Base-by-base conservation (phyloP, 2,888 invertebrate species). In the Buathra laborator region DNA sequence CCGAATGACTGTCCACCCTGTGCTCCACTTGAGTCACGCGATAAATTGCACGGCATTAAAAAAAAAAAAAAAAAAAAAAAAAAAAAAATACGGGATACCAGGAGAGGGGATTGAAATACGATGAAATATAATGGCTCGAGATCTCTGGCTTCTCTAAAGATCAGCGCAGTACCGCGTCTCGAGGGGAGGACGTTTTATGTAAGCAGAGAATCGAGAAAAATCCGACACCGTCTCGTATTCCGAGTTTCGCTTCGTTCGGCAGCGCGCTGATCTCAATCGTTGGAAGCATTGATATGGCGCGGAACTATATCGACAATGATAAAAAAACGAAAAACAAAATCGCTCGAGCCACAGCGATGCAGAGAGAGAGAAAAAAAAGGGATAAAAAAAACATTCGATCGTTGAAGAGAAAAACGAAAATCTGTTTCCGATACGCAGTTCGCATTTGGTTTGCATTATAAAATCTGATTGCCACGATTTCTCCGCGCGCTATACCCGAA, bases 341-440 rank as follows among this genome's bases (percentile, higher is more conserved):
- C 24, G 9, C 14, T 14, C 32, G n/a, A 10, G 5, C n/a, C 71
- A 1, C 10, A 56, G 19, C 12, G 37, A 56, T 62, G 10, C 44
- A 64, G 70, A 43, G 24, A 24, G 24, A 24, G 44, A 43, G 53
- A 77, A 51, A 29, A 56, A 66, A 66, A 67, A 80, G 46, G 72
- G 43, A 29, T 56, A 56, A 66, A 67, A 80, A 67, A 14, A 75
- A 53, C 24, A 24, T 29, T 66, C 56, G 43, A 51, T 46, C 59
- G 16, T 68, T 9, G 1, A 10, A 0, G 24, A 16, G 44, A 88
- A 89, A 89, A 90, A 88, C 86, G 88, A 82, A 90, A 90, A 90
- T 90, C 90, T 89, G 75, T 90, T 90, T 90, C 88, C 90, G 87
- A 90, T 90, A 90, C 79, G 81, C 85, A 79, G 82, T 79, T 84